phyloP scores from a whole-genome alignment of 2,113 vertebrate species.

The Notiomystis cincta region DNA sequence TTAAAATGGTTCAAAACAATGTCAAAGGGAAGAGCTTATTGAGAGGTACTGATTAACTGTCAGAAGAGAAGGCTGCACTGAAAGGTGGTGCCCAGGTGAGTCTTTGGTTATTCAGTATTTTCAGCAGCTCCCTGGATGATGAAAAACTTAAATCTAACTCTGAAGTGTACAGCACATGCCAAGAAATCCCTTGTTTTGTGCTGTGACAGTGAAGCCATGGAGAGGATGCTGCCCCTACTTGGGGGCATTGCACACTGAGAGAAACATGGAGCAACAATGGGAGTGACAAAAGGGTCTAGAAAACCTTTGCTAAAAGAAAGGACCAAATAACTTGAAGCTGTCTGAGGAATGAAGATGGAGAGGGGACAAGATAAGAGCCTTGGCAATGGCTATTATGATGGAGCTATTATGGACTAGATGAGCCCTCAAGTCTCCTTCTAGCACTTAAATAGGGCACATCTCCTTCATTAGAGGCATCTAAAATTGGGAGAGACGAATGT shows the following conservation, averaged over 20 bases:
- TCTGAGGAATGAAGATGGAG: background rate
- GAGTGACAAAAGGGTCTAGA: background rate
- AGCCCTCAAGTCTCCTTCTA: background rate
- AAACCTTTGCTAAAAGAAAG: background rate
- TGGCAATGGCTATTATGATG: background rate
- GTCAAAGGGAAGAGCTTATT: background rate
- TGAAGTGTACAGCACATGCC: background rate
- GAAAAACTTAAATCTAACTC: background rate
- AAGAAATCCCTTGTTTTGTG: background rate
- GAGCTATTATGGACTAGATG: background rate
- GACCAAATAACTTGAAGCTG: background rate
- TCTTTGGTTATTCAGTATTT: background rate
- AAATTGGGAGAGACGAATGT: background rate
- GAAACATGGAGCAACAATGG: background rate
- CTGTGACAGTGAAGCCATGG: background rate
- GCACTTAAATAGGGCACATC: background rate
- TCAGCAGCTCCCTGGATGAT: background rate
- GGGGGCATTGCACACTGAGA: background rate
- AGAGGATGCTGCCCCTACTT: background rate
- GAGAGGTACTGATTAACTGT: background rate
- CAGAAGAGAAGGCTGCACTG: background rate
- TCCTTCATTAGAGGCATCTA: background rate
- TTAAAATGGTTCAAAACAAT: background rate
- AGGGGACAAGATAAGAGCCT: background rate
- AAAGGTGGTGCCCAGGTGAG: background rate